Percentiles rank a stretch among this genome's conserved stretches.
Conservation (phyloP, 1,140 invertebrate species). For the Caenorhabditis latens region DNA sequence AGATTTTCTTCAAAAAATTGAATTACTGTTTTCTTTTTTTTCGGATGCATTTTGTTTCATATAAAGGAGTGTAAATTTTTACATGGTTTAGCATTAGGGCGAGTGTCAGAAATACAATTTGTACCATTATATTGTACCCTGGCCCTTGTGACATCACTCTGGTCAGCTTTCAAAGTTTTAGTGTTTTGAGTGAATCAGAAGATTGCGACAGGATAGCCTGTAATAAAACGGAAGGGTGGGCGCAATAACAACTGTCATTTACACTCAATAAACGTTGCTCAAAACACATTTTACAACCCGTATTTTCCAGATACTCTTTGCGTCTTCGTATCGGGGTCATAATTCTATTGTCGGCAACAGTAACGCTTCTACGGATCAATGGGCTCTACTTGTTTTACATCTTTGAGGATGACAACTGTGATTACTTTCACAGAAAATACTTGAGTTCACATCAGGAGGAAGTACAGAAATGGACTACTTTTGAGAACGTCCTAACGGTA, state of each 20-base stretch:
- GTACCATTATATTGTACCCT: no score
- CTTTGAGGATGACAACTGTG: not conserved
- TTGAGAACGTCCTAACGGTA: slow-evolving; percentile 10
- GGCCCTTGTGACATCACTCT: no score
- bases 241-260: not conserved
- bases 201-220: not conserved
- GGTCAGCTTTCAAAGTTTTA: no score
- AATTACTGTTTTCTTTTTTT: no score
- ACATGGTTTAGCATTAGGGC: no score
- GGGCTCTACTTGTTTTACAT: not conserved
- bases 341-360: not conserved
- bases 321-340: slow-evolving; percentile 12
- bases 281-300: not conserved
- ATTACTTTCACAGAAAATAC: slow-evolving; percentile 33
- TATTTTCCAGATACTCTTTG: slow-evolving; percentile 32
- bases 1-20: no score
- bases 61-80: no score
- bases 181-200: no score
- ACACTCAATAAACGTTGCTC: slow-evolving; percentile 2
- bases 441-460: slow-evolving; percentile 15
- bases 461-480: not conserved
- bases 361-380: not conserved
- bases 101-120: no score
- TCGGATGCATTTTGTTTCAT: no score
- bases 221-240: slow-evolving; percentile 30